A percentile compares a stretch with the other conserved stretches of the same genome.
phyloP scores from a whole-genome alignment of 2,113 vertebrate genomes.

The Chionis minor region DNA sequence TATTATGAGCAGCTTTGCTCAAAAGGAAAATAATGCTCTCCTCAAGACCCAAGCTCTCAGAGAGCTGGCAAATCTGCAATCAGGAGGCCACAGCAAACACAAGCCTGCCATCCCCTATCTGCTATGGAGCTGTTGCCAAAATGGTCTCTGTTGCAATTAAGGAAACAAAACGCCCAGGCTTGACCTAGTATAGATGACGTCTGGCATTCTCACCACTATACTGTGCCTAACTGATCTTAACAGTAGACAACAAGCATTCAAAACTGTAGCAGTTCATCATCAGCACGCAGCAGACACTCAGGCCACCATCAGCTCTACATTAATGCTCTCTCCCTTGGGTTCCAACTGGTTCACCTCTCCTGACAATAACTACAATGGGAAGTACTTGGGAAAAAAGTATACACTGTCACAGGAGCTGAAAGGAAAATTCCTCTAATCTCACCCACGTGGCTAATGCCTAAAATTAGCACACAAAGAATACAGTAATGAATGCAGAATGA shows the following conservation, averaged over 20 bases:
- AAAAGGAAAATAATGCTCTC: not conserved
- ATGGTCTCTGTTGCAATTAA: not conserved
- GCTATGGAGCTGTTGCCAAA: not conserved
- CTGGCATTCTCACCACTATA: not conserved
- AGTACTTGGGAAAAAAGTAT: not conserved
- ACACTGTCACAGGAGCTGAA: not conserved
- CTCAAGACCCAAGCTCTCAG: not conserved
- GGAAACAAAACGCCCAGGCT: not conserved
- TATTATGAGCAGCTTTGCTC: not conserved
- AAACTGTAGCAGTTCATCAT: not conserved
- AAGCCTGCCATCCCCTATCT: not conserved
- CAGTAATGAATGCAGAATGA: not conserved
- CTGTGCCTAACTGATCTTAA: not conserved
- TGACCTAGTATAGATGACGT: not conserved
- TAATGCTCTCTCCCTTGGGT: not conserved
- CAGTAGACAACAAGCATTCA: rapidly evolving
- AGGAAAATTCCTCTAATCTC: not conserved
- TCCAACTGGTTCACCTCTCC: not conserved
- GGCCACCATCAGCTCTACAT: not conserved
- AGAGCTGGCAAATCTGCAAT: not conserved
- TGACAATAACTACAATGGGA: not conserved
- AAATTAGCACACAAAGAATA: not conserved
- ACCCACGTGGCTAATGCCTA: not conserved
- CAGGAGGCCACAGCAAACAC: not conserved
- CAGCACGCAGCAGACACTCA: not conserved